Evolutionary conservation across 2,888 invertebrate genomes (phyloP).

Genomic region (Poecilobothrus nobilitatus): DNA sequence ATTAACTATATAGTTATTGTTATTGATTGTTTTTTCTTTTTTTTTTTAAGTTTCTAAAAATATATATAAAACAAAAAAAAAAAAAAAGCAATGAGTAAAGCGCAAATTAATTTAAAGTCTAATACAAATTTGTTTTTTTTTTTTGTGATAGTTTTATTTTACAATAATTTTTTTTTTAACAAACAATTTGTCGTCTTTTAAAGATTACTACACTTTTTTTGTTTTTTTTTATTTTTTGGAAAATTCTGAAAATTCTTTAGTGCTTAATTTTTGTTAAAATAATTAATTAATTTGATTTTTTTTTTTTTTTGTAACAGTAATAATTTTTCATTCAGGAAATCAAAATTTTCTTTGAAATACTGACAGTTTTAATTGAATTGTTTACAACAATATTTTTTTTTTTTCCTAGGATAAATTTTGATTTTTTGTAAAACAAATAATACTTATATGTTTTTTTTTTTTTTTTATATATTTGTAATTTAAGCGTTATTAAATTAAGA

Average conservation of each 20-base stretch:
- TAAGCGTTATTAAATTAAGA: not conserved
- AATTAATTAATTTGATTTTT: too few relatives aligned
- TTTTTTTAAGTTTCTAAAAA: too few relatives aligned
- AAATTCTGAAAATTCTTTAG: not conserved
- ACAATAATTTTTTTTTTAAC: not conserved
- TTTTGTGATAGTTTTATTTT: not conserved
- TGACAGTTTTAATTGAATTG: too few relatives aligned
- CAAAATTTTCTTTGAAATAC: too few relatives aligned
- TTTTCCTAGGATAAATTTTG: too few relatives aligned
- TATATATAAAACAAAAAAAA: too few relatives aligned
- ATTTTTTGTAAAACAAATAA: too few relatives aligned
- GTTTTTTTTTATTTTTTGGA: not conserved
- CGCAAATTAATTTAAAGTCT: not conserved
- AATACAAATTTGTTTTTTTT: not conserved
- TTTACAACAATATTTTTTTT: too few relatives aligned
- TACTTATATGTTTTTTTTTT: too few relatives aligned
- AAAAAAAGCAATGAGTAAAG: not conserved
- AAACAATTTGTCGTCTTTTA: conserved; percentile 1
- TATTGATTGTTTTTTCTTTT: not conserved
- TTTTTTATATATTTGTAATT: too few relatives aligned
- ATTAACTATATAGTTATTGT: not conserved
- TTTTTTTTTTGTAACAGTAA: too few relatives aligned
- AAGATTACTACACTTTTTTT: not conserved
- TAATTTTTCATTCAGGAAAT: too few relatives aligned
- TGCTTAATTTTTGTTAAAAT: not conserved